phyloP scores from a whole-genome alignment of 2,797 vertebrate species.

The Neosilurus hyrtlii region DNA sequence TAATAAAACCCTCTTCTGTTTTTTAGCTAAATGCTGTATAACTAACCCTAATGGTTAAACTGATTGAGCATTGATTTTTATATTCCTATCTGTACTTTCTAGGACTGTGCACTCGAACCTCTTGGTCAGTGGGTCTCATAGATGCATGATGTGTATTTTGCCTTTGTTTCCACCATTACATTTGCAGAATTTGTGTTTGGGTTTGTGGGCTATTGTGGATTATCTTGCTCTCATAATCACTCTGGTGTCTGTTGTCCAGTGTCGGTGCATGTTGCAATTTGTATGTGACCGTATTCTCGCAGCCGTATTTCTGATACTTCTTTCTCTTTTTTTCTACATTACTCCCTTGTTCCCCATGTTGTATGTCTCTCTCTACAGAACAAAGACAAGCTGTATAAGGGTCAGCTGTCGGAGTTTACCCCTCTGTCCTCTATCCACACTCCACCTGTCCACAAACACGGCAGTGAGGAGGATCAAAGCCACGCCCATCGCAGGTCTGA shows the following conservation, averaged over 20 bases:
- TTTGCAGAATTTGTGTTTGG: slow-evolving; percentile 26
- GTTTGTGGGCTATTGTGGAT: slow-evolving; percentile 27
- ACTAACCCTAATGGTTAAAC: not conserved
- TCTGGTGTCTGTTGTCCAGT: not conserved
- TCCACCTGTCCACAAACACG: slow-evolving; percentile 62
- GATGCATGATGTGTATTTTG: slow-evolving; percentile 26
- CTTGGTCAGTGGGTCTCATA: not conserved
- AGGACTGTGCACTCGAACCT: slow-evolving; percentile 22
- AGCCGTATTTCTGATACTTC: not conserved
- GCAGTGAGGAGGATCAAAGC: slow-evolving; percentile 65
- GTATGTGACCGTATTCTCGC: no score
- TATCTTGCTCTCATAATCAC: slow-evolving; percentile 1
- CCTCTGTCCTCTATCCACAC: slow-evolving; percentile 80
- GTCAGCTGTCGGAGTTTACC: slow-evolving; percentile 82
- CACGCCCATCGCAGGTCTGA: slow-evolving; percentile 78
- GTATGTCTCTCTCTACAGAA: slow-evolving; percentile 70
- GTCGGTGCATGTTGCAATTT: slow-evolving; percentile 9
- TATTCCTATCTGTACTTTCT: slow-evolving; percentile 10
- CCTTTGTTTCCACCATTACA: not conserved
- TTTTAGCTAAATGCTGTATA: not conserved
- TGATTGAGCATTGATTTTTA: not conserved
- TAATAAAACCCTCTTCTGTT: not conserved
- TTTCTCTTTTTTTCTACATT: slow-evolving; percentile 14
- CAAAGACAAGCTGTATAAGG: slow-evolving; percentile 73
- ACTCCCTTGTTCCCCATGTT: slow-evolving; percentile 19